Percentiles rank a stretch among this genome's conserved stretches.
Conservation (phyloP, 1,140 invertebrate genomes). For the Papilio aristodemus region DNA sequence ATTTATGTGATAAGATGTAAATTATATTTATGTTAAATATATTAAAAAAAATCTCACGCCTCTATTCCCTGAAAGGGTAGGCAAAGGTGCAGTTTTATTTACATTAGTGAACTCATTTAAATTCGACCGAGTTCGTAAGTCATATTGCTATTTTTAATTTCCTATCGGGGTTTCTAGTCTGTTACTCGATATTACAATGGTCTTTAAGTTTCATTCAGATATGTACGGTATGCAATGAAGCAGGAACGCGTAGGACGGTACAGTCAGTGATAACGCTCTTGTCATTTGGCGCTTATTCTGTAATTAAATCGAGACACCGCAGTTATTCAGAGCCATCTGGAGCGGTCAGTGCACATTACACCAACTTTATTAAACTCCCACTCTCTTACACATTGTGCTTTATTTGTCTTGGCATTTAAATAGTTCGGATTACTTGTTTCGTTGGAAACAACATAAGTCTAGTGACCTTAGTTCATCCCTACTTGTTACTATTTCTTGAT, state of each 20-base stretch:
- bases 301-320: conserved; percentile 9
- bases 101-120: too few species aligned
- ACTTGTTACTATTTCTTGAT: too few species aligned
- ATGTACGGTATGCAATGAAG: conserved; percentile 10
- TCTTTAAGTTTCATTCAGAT: background rate
- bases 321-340: conserved; percentile 19
- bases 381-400: background rate
- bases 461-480: background rate
- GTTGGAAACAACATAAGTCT: background rate
- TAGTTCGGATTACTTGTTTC: conserved; percentile 6
- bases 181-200: background rate
- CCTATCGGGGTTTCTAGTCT: background rate
- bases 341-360: conserved; percentile 21
- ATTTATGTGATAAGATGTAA: too few species aligned
- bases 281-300: conserved; percentile 11
- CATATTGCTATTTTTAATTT: too few species aligned
- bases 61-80: too few species aligned
- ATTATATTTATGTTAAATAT: too few species aligned
- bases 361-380: conserved; percentile 13
- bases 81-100: too few species aligned
- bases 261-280: background rate
- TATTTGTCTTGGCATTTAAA: background rate
- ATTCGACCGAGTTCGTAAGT: too few species aligned
- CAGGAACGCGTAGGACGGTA: background rate
- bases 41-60: too few species aligned